These are phyloP conservation scores for Eurystomus glaucurus DNA, from an alignment of 2,797 vertebrate genomes.

Conservation along the genomic window DNA sequence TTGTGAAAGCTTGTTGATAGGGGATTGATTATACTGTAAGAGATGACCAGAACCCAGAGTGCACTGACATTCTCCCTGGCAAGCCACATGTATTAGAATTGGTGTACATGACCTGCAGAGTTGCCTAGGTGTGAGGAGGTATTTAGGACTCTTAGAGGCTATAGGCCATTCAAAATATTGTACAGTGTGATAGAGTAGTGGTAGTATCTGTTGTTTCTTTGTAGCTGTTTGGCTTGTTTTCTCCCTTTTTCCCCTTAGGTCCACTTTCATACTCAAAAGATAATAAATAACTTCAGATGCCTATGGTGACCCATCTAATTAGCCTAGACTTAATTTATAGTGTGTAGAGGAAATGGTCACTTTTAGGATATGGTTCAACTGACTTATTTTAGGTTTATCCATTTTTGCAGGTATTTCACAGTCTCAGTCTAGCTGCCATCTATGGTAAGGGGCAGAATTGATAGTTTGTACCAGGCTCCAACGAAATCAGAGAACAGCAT, in stretches of 20 bases:
- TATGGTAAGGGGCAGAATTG: not conserved
- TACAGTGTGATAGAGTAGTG: not conserved
- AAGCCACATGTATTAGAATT: not conserved
- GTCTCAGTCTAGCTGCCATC: not conserved
- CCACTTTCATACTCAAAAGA: not conserved
- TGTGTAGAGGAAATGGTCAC: not conserved
- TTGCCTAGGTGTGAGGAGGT: not conserved
- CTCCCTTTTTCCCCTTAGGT: not conserved
- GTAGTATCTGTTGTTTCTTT: not conserved
- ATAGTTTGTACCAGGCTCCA: not conserved
- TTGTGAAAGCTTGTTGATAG: not conserved
- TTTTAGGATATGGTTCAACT: not conserved
- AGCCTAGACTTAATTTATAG: not conserved
- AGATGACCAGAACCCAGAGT: not conserved
- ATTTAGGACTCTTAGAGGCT: not conserved
- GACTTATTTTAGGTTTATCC: not conserved
- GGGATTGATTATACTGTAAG: not conserved
- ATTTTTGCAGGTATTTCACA: not conserved
- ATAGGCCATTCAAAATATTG: not conserved
- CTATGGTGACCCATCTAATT: not conserved
- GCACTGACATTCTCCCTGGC: not conserved
- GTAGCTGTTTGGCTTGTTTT: not conserved
- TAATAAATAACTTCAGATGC: not conserved
- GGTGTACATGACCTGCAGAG: not conserved
- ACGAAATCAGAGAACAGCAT: not conserved